phyloP scores from a whole-genome alignment of 1,140 invertebrate genomes.

The Monomorium pharaonis region DNA sequence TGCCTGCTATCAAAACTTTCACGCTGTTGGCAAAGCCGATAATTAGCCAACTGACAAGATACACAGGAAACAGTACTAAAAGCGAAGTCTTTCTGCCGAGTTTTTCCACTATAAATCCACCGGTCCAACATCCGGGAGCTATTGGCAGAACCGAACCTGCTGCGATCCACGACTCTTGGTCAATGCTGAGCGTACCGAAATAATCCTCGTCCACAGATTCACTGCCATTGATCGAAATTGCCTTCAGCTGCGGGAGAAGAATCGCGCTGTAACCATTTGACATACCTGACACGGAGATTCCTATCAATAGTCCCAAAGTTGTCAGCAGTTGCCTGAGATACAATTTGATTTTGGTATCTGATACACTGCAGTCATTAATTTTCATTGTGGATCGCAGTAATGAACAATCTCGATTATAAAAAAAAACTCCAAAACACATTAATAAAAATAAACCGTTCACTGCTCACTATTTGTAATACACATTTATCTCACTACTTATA shows the following conservation, averaged over 20 bases:
- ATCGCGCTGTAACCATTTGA: conserved; percentile 88
- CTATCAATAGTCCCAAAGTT: conserved; percentile 85
- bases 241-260: conserved; percentile 87
- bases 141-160: conserved; percentile 87
- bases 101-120: conserved; percentile 88
- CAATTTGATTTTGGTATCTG: conserved; percentile 41
- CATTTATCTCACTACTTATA: background rate
- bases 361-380: background rate
- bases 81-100: conserved; percentile 88
- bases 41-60: conserved; percentile 88
- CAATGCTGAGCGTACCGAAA: conserved; percentile 72
- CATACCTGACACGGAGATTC: conserved; percentile 86
- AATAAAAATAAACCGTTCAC: background rate
- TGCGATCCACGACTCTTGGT: conserved; percentile 88
- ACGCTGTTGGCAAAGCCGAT: conserved; percentile 86
- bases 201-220: background rate
- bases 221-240: conserved; percentile 64
- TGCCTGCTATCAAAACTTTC: conserved; percentile 86
- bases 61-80: conserved; percentile 87
- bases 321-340: conserved; percentile 82
- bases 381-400: background rate
- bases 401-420: background rate
- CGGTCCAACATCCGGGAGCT: conserved; percentile 87
- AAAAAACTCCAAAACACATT: background rate
- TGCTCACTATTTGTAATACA: background rate